These are phyloP conservation scores for Macroglossus sobrinus DNA, from an alignment of 2,113 vertebrate genomes.

Conservation along the genomic window DNA sequence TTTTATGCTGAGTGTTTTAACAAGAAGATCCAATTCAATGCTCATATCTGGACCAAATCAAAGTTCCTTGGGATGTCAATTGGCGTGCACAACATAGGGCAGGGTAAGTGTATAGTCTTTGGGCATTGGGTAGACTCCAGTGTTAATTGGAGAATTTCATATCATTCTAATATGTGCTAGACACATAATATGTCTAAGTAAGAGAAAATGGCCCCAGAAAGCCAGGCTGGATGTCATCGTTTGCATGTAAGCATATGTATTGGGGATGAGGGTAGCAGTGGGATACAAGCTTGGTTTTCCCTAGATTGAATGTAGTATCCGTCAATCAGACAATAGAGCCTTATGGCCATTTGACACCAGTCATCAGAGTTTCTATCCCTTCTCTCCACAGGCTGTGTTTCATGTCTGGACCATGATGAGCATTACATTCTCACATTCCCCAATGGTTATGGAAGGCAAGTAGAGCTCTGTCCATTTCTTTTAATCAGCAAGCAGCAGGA, in stretches of 20 bases:
- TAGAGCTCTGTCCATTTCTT: neutral
- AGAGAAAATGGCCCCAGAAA: neutral
- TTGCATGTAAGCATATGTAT: neutral
- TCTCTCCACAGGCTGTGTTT: conserved; percentile 91
- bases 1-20: conserved; percentile 97
- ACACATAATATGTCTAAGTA: neutral
- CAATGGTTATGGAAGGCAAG: conserved; percentile 97
- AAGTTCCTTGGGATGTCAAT: conserved; percentile 99
- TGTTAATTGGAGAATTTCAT: neutral
- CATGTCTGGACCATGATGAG: conserved; percentile 96
- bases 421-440: conserved; percentile 99
- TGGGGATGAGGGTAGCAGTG: neutral
- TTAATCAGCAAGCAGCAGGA: neutral
- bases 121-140: neutral
- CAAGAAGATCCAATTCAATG: conserved; percentile 99
- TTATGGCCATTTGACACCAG: neutral
- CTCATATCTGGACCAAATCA: conserved; percentile 99
- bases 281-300: neutral
- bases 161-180: neutral
- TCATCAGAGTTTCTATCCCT: neutral
- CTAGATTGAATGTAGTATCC: neutral
- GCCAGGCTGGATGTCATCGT: neutral
- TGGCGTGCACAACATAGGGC: conserved; percentile 98
- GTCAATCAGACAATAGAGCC: neutral
- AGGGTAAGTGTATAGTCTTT: conserved; percentile 85